Base-by-base conservation (phyloP, 2,888 invertebrate genomes). In the Drosophila rubida region DNA sequence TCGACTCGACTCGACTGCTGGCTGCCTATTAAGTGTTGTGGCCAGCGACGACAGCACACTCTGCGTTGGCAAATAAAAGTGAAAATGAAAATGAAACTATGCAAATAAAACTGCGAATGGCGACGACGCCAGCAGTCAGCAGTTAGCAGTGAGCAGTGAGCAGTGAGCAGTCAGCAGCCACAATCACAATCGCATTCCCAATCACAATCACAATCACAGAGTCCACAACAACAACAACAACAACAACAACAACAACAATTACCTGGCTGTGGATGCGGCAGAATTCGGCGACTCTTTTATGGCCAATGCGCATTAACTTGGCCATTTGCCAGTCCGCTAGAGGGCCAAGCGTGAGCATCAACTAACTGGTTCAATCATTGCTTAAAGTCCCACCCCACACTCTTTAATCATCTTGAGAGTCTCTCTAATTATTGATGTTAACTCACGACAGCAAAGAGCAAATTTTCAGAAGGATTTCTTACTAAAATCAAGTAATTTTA, bases 71-170 rank as follows among this genome's bases (percentile, higher is more conserved):
- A 80, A 82, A 75, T 79, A 77, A 86, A 80, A 76, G 74, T 67
- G 30, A 70, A 70, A 78, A 80, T 78, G 85, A 75, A 84, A 80
- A 68, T 62, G 67, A 75, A 85, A 85, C 83, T 79, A 76, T 73
- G 80, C 68, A 76, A 82, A 85, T 75, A 83, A 67, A 83, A 67
- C 69, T 55, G 62, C 44, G 54, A 78, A 75, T 69, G 48, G 37
- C 44, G 13, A 16, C 22, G 11, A 11, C 22, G n/a, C 1, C 37
- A 35, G 13, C 8, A 19, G 19, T 3, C 19, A 19, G 19, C 1
- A 19, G 3, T 3, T 3, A 19, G 3, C 19, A 19, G 19, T 3
- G 3, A 19, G 2, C 19, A 19, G 3, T 3, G n/a, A 19, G 19
- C 19, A 19, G 19, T 2, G 2, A 19, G 19, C 19, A 19, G 19